These are phyloP conservation scores for Allochrocebus solatus DNA, from an alignment of 2,797 vertebrate species.

Conservation along the genomic window DNA sequence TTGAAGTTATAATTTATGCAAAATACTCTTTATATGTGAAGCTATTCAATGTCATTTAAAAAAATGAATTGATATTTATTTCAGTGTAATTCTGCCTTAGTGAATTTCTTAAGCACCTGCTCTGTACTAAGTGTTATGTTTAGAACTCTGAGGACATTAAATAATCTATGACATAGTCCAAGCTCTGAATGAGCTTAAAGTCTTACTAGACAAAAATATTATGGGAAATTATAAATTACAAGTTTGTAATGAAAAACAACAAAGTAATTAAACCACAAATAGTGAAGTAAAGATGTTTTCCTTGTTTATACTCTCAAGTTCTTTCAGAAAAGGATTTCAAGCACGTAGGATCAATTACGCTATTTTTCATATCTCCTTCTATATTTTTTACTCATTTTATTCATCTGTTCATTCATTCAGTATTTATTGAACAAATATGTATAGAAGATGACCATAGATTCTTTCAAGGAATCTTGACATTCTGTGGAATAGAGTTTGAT, in stretches of 20 bases:
- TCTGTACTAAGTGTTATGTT: not conserved
- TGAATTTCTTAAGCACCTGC: not conserved
- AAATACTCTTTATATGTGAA: not conserved
- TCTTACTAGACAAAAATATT: not conserved
- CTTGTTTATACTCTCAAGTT: not conserved
- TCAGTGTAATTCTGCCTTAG: slow-evolving; percentile 14
- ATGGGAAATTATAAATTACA: not conserved
- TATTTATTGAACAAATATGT: not conserved
- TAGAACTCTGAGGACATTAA: not conserved
- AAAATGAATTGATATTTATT: not conserved
- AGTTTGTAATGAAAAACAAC: slow-evolving; percentile 13
- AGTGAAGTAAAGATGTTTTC: not conserved
- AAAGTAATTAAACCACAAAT: not conserved
- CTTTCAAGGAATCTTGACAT: not conserved
- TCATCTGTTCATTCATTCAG: not conserved
- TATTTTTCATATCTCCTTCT: not conserved
- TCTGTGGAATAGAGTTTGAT: not conserved
- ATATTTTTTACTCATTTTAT: not conserved
- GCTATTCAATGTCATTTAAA: not conserved
- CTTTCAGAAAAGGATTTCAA: not conserved
- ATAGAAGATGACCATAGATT: not conserved
- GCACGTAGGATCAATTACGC: not conserved
- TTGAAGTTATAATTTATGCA: not conserved
- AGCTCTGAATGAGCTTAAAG: not conserved
- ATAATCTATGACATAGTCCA: not conserved